Conservation (phyloP, 2,888 invertebrate genomes). For the Lagria hirta region DNA sequence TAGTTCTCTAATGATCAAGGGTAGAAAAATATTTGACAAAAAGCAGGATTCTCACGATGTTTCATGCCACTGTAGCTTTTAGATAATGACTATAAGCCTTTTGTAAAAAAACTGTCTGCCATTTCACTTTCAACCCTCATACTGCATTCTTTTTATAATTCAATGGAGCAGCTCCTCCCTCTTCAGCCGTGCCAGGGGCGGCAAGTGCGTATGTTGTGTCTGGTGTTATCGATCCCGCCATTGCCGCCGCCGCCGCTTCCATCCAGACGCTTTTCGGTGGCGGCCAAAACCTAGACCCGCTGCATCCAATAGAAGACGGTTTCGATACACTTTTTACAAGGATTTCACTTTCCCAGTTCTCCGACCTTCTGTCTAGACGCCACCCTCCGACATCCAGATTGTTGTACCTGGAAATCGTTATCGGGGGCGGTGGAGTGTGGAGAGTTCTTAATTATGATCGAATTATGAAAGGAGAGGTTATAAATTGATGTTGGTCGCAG, state of each 20-base stretch:
- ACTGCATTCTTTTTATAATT: no score
- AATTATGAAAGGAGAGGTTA: constrained; percentile 5
- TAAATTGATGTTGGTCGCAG: constrained; percentile 3
- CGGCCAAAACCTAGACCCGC: constrained; percentile 17
- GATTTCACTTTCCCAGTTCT: constrained; percentile 54
- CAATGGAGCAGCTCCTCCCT: no score
- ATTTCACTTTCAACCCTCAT: no score
- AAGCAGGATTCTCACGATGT: no score
- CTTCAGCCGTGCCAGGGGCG: constrained; percentile 17
- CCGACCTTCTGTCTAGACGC: constrained; percentile 50
- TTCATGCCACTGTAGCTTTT: no score
- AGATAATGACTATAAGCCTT: no score
- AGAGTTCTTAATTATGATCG: constrained; percentile 14
- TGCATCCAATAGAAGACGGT: constrained; percentile 26
- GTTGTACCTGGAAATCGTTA: constrained; percentile 15
- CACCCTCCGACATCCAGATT: constrained; percentile 29
- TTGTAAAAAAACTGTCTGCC: no score
- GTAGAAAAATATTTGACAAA: no score
- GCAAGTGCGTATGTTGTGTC: constrained; percentile 52
- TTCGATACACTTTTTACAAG: constrained; percentile 42
- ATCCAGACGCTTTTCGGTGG: constrained; percentile 10
- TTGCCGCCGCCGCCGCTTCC: constrained; percentile 28
- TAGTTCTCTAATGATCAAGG: no score
- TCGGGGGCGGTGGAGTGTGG: constrained; percentile 7
- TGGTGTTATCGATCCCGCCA: constrained; percentile 57